These are phyloP conservation scores for Brachyopa scutellaris DNA, from an alignment of 2,888 invertebrate species.

Conservation along the genomic window DNA sequence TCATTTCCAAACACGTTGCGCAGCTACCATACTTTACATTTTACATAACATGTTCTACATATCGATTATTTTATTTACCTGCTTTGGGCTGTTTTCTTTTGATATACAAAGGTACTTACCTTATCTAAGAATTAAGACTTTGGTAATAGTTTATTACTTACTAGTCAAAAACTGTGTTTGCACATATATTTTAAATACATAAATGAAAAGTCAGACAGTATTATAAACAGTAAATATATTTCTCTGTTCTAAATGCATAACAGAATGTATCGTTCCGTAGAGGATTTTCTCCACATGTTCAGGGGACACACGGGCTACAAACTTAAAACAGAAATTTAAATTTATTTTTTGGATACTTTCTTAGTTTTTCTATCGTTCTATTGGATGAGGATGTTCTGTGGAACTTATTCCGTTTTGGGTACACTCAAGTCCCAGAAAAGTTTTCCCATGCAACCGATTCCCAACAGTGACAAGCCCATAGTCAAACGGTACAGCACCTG, in stretches of 20 bases:
- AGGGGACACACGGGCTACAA: constrained; percentile 71
- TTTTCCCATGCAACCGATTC: constrained; percentile 78
- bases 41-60: too few relatives aligned
- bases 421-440: constrained; percentile 79
- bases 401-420: constrained; percentile 75
- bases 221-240: constrained; percentile 76
- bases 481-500: constrained; percentile 82
- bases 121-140: too few relatives aligned
- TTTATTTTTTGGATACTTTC: constrained; percentile 2
- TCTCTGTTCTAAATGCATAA: constrained; percentile 78
- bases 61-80: too few relatives aligned
- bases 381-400: too few relatives aligned
- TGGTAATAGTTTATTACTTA: too few relatives aligned
- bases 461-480: constrained; percentile 77
- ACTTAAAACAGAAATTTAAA: constrained; percentile 76
- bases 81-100: too few relatives aligned
- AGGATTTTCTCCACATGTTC: constrained; percentile 72
- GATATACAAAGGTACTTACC: too few relatives aligned
- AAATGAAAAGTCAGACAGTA: too few relatives aligned
- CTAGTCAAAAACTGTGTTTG: too few relatives aligned
- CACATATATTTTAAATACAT: constrained; percentile 35
- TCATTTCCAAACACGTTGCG: too few relatives aligned
- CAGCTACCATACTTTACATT: too few relatives aligned
- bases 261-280: constrained; percentile 61
- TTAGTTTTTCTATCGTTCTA: too few relatives aligned